Evolutionary conservation across 2,113 vertebrate genomes (phyloP).

Genomic region (Polyodon spathula): DNA sequence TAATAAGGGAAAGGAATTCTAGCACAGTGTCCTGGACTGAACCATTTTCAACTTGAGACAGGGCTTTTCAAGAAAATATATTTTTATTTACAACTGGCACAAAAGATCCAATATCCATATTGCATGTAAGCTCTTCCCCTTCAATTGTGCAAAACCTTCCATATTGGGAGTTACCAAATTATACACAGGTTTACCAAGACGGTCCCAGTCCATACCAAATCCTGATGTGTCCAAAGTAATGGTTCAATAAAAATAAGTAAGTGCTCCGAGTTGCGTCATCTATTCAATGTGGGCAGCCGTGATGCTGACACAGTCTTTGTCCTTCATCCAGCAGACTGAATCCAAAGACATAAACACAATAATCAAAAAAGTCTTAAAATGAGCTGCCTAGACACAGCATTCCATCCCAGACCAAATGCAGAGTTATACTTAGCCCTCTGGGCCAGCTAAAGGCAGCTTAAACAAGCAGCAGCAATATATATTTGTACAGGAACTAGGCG

Average conservation of each 20-base stretch:
- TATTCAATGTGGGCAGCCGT: conserved; percentile 22
- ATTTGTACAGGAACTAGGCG: neutral
- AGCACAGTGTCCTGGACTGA: neutral
- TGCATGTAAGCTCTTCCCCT: neutral
- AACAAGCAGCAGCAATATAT: conserved; percentile 9
- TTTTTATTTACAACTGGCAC: neutral
- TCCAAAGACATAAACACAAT: conserved; percentile 28
- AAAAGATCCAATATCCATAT: neutral
- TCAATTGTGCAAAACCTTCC: conserved; percentile 8
- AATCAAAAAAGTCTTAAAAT: conserved; percentile 11
- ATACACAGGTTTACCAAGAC: conserved; percentile 10
- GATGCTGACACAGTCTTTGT: neutral
- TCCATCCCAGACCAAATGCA: conserved; percentile 18
- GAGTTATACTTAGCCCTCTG: conserved; percentile 7
- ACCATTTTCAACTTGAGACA: too few species aligned
- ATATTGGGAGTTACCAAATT: conserved; percentile 15
- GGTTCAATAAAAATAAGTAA: neutral
- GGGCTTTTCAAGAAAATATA: too few species aligned
- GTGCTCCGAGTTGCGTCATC: conserved; percentile 18
- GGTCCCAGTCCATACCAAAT: neutral
- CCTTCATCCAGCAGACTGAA: conserved; percentile 23
- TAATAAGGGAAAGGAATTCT: too few species aligned
- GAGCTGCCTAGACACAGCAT: neutral
- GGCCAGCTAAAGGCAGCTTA: conserved; percentile 9
- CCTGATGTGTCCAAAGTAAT: neutral